Evolutionary conservation across 2,888 invertebrate genomes (phyloP).

Genomic region (Phaonia tiefii): DNA sequence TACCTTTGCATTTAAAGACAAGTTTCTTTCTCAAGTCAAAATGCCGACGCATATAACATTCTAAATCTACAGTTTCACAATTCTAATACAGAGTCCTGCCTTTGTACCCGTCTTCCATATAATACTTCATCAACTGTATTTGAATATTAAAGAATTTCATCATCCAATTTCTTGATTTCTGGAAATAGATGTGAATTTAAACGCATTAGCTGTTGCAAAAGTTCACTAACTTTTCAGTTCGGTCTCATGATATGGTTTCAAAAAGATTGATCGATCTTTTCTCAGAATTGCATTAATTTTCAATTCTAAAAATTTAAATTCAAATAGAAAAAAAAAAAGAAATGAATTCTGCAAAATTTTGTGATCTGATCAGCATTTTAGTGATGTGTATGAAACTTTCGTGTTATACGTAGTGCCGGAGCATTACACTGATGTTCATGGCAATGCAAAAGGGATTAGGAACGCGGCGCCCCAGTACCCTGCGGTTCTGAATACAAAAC

Average conservation of each 20-base stretch:
- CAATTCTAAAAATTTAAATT: conserved; percentile 22
- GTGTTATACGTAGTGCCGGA: background rate
- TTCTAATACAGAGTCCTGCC: too few relatives aligned
- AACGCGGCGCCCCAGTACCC: conserved; percentile 1
- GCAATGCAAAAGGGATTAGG: conserved; percentile 15
- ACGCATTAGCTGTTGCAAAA: background rate
- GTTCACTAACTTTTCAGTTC: conserved; percentile 19
- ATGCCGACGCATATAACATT: too few relatives aligned
- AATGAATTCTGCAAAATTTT: too few relatives aligned
- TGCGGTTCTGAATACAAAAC: too few relatives aligned
- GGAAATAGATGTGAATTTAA: background rate
- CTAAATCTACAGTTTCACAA: too few relatives aligned
- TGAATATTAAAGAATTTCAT: conserved; percentile 23
- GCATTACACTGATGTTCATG: conserved; percentile 4
- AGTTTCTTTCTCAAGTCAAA: too few relatives aligned
- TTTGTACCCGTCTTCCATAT: too few relatives aligned
- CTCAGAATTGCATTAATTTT: conserved; percentile 20
- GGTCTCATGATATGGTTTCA: conserved; percentile 19
- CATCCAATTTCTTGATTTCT: background rate
- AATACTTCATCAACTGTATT: too few relatives aligned
- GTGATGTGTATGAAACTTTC: too few relatives aligned
- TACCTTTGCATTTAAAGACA: too few relatives aligned
- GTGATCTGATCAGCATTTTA: too few relatives aligned
- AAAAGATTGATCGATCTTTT: background rate
- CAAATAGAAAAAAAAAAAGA: background rate